phyloP scores from a whole-genome alignment of 2,797 vertebrate genomes.

The Aselliscus stoliczkanus region DNA sequence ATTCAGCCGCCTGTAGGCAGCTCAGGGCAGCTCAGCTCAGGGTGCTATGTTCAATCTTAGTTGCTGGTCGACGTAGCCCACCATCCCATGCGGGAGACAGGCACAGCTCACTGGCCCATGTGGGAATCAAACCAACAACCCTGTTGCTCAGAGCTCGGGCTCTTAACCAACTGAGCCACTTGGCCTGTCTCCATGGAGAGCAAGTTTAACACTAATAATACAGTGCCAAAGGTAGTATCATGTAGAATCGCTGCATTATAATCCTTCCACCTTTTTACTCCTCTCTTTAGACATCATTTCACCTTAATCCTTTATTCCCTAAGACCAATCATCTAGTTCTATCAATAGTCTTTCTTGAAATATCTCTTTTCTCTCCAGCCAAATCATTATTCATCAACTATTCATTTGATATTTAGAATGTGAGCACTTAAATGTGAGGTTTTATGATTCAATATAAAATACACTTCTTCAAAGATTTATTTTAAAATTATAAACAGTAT shows the following conservation, averaged over 20 bases:
- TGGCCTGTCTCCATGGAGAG: accelerated
- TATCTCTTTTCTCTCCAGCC: neutral
- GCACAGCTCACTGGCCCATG: no score
- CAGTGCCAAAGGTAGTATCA: neutral
- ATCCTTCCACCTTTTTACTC: neutral
- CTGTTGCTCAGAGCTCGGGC: no score
- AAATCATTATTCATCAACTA: neutral
- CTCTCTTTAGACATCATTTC: neutral
- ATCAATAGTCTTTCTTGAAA: neutral
- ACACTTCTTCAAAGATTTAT: no score
- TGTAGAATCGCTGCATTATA: neutral
- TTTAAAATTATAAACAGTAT: no score
- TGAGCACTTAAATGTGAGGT: neutral
- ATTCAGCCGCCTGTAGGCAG: no score
- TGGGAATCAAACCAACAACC: no score
- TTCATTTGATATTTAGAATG: neutral
- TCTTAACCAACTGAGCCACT: no score
- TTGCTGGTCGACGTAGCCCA: no score
- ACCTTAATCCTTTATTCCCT: neutral
- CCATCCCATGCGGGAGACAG: no score
- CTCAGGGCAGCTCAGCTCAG: no score
- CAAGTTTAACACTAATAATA: neutral
- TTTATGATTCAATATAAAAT: neutral
- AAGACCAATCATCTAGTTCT: neutral
- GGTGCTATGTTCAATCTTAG: no score